phyloP scores from a whole-genome alignment of 2,888 invertebrate species.

The Sepioteuthis lessoniana region DNA sequence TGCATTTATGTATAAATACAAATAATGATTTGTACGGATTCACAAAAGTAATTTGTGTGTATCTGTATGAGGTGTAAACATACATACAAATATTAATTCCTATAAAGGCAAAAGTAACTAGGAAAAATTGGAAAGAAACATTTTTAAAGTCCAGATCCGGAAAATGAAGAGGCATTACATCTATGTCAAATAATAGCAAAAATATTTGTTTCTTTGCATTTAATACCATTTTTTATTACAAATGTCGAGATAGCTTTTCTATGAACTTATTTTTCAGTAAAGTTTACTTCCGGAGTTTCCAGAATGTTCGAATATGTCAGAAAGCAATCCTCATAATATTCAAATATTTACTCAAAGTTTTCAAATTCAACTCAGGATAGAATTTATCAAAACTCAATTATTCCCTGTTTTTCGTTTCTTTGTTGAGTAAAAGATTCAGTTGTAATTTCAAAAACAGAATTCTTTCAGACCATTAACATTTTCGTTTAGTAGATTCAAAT shows the following conservation, averaged over 20 bases:
- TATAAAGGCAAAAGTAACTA: background rate
- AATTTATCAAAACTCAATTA: background rate
- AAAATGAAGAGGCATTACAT: background rate
- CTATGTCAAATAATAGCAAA: background rate
- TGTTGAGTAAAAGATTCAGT: background rate
- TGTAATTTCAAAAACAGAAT: background rate
- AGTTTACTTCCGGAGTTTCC: background rate
- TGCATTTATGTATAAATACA: background rate
- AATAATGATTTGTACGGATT: background rate
- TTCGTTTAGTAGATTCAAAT: too few relatives aligned
- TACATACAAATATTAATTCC: background rate
- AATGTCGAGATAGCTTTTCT: background rate
- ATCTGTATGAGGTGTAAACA: background rate
- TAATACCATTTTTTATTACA: background rate
- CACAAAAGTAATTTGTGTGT: background rate
- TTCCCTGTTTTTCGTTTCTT: background rate
- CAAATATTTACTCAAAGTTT: background rate
- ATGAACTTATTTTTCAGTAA: background rate
- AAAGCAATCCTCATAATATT: background rate
- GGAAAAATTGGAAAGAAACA: background rate
- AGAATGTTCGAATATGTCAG: background rate
- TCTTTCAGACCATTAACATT: background rate
- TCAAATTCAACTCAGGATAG: background rate
- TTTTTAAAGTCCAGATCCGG: background rate
- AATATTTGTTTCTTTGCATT: background rate